phyloP scores from a whole-genome alignment of 2,888 invertebrate genomes.

The Agrilus biguttatus region DNA sequence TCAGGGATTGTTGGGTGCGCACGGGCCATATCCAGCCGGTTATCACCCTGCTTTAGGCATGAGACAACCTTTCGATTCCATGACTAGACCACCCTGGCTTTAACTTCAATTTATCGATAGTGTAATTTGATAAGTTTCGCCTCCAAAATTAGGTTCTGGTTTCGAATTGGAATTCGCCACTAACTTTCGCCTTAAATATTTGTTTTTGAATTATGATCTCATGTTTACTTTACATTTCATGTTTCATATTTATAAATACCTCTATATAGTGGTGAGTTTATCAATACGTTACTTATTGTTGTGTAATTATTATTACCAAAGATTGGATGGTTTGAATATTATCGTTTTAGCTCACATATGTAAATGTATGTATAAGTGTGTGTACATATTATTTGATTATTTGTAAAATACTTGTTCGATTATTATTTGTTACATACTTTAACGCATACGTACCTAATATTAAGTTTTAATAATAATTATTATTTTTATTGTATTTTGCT shows the following conservation, averaged over 20 bases:
- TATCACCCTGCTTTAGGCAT: conserved; percentile 49
- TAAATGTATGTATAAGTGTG: conserved; percentile 6
- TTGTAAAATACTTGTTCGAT: conserved; percentile 1
- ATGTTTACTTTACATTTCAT: no score
- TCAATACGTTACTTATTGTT: conserved; percentile 1
- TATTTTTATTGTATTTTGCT: no score
- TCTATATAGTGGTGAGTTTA: conserved; percentile 4
- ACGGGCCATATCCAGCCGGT: conserved; percentile 47
- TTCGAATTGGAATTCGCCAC: no score
- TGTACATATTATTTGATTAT: conserved; percentile 1
- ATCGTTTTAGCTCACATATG: conserved; percentile 12
- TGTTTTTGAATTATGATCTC: no score
- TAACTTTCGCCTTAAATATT: no score
- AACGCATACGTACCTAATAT: neutral
- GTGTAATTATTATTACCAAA: conserved; percentile 18
- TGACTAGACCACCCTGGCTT: conserved; percentile 56
- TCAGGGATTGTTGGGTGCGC: conserved; percentile 31
- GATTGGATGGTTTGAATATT: conserved; percentile 15
- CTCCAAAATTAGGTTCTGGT: no score
- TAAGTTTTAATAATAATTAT: no score
- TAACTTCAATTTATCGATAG: conserved; percentile 23
- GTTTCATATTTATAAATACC: no score
- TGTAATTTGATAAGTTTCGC: no score
- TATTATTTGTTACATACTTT: conserved; percentile 1
- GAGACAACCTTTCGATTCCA: conserved; percentile 57